Evolutionary conservation across 2,888 invertebrate genomes (phyloP), one percentile per base, ranked within the genome.

Genomic region (Spicauda simplicius): DNA sequence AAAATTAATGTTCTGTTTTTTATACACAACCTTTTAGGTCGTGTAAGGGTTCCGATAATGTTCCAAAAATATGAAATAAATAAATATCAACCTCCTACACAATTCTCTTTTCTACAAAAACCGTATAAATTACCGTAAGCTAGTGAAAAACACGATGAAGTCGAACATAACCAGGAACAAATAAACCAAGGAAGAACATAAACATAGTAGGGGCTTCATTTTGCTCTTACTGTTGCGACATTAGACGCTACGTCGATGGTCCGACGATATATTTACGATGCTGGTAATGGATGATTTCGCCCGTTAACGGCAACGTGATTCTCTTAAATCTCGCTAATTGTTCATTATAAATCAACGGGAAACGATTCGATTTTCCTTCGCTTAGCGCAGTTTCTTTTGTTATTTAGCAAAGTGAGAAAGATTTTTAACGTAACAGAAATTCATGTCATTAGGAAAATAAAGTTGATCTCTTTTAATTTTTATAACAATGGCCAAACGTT

Each of bases 261-360:
- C 60, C 76, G 80, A 77, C 80, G 84, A 85, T 81, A 83, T 81
- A 83, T 88, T 86, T 85, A 86, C 79, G 78, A 74, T 79, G 72
- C 67, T 73, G 79, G 76, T 80, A 84, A 83, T 79, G 74, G 79
- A 83, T 80, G 80, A 82, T 82, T 80, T 80, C 72, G 79, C 77
- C 77, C 69, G 63, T 78, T 83, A 84, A 84, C 82, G 80, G 76
- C 76, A 77, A 83, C 83, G 84, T 86, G 87, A 85, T 84, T 82
- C 77, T 84, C 74, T 83, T 84, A 85, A 88, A 87, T 86, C 82
- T 80, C 79, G 82, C 87, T 87, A 88, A 88, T 88, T 84, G 82
- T 72, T 69, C 69, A 64, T 65, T 71, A 71, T 73, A 75, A 75
- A 74, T 72, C 74, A 74, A 71, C 64, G 45, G 59, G 67, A 62